Evolutionary conservation across 2,888 invertebrate genomes (phyloP), one percentile per base, ranked within the genome.

Genomic region (Choreutis nemorana): DNA sequence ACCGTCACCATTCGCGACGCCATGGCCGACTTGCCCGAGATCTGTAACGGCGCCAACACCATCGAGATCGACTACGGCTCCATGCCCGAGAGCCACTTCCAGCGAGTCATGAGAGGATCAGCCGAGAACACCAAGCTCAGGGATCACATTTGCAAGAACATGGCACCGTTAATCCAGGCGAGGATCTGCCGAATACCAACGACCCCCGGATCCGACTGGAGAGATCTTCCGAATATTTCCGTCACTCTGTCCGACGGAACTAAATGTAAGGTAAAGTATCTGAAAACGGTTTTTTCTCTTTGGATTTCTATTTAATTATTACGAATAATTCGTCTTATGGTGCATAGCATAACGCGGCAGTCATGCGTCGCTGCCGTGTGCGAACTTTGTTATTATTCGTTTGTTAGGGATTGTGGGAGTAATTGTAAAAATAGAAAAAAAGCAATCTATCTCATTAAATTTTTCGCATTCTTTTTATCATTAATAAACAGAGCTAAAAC

Each of bases 141-240:
- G 5, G 92, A 93, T 56, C 93, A 94, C 48, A 83, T 91, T 35
- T 91, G 91, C 54, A 93, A 92, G 55, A 89, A 90, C 47, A 90
- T 93, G 90, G 86, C 87, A 18, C 83, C 89, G 1, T 60, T 93
- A 16, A 88, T 91, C 2, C 88, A 86, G 57, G 89, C 89, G 1
- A 81, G 93, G 31, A 91, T 94, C 51, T 68, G 81, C 12, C 81
- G 89, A 36, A 85, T 94, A 32, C 93, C 93, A 1, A 82, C 84
- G 1, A 75, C 80, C 2, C 83, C 86, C 0, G 92, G 91, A 1
- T 86, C 90, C 0, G 93, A 94, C 58, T 94, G 94, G 94, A 78
- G 93, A 23, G 91, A 92, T 59, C 70, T 94, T 13, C 93, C 94
- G 1, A 94, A 94, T 50, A 82, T 89, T 34, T 82, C 82, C 3